phyloP scores from a whole-genome alignment of 2,888 invertebrate genomes.

The Cataglyphis albicans region DNA sequence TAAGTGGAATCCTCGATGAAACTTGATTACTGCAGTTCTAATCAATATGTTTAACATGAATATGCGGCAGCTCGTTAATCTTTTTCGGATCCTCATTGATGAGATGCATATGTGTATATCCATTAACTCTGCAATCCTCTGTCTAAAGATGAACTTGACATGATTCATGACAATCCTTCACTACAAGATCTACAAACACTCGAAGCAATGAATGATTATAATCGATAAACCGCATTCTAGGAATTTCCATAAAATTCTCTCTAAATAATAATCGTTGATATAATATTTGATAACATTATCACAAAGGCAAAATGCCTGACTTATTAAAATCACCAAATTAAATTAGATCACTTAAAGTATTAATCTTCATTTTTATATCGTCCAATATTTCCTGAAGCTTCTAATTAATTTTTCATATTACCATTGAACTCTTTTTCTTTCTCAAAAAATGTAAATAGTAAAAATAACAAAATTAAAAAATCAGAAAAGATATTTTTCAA shows the following conservation, averaged over 20 bases:
- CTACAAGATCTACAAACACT: neutral
- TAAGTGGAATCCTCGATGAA: neutral
- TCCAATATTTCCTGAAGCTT: neutral
- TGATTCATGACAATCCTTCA: conserved; percentile 19
- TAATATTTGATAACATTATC: neutral
- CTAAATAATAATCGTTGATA: neutral
- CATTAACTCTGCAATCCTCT: conserved; percentile 18
- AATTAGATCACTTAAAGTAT: neutral
- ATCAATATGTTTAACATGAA: neutral
- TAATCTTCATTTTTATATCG: neutral
- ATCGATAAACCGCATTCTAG: conserved; percentile 13
- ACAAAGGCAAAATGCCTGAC: neutral
- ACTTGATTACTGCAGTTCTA: neutral
- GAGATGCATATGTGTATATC: conserved; percentile 8
- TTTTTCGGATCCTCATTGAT: conserved; percentile 26
- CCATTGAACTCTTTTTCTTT: neutral
- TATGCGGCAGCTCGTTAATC: neutral
- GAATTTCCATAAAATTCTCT: neutral
- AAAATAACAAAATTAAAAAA: neutral
- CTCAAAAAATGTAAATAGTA: neutral
- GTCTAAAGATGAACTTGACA: neutral
- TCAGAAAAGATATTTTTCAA: neutral
- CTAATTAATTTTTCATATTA: neutral
- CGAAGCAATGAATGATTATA: conserved; percentile 26
- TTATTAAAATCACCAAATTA: conserved; percentile 1